These are phyloP conservation scores for Drosophila obscura DNA, from an alignment of 1,140 invertebrate species.

Conservation along the genomic window DNA sequence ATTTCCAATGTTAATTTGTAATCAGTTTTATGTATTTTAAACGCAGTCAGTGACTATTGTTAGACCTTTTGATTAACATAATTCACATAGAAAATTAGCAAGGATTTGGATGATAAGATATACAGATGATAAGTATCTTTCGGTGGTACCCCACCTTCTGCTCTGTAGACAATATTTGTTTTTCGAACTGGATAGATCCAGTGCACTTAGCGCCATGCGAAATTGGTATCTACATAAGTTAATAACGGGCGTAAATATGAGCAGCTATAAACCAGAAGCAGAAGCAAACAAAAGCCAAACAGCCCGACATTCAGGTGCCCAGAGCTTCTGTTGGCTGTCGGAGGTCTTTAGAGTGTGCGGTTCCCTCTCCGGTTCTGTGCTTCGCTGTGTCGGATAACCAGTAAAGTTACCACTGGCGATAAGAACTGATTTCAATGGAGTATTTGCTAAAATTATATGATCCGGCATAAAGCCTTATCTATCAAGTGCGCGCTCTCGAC, in stretches of 20 bases:
- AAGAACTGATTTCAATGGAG: conserved; percentile 32
- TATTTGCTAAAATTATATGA: conserved; percentile 29
- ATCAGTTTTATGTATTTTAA: conserved; percentile 30
- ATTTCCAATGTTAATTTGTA: conserved; percentile 55
- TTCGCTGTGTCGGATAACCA: not conserved
- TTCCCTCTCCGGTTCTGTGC: too few species aligned
- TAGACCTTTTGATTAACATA: conserved; percentile 22
- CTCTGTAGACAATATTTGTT: conserved; percentile 35
- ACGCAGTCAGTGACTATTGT: conserved; percentile 21
- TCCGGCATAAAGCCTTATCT: conserved; percentile 28
- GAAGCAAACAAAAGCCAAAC: conserved; percentile 21
- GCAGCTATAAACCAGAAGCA: conserved; percentile 23
- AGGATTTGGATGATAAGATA: conserved; percentile 1
- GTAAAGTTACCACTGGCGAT: conserved; percentile 16
- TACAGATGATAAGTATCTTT: too few species aligned
- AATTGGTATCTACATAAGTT: conserved; percentile 29
- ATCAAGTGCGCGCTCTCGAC: conserved; percentile 17
- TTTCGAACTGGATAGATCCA: conserved; percentile 77
- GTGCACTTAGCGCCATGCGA: conserved; percentile 68
- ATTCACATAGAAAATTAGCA: conserved; percentile 35
- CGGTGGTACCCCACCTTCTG: too few species aligned
- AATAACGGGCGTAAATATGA: conserved; percentile 46
- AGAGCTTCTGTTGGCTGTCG: too few species aligned
- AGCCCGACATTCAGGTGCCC: too few species aligned
- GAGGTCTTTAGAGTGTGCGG: too few species aligned